phyloP scores from a whole-genome alignment of 2,797 vertebrate genomes.

The Labeo calbasu region DNA sequence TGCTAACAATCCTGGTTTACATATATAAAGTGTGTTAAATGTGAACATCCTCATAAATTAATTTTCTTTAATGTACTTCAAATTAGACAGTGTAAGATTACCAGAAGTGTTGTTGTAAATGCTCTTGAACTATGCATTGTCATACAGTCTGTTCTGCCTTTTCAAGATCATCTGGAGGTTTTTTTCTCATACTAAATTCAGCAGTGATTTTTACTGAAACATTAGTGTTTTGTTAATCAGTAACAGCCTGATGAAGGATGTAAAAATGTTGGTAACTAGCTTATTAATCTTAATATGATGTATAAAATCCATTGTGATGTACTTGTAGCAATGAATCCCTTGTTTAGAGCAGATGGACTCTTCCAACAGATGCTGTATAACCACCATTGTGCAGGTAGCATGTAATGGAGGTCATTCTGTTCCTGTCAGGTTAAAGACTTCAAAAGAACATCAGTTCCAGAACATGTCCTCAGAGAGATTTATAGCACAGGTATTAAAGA shows the following conservation, averaged over 20 bases:
- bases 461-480: background rate
- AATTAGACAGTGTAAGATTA: background rate
- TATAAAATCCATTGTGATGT: constrained; percentile 8
- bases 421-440: constrained; percentile 1
- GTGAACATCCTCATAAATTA: background rate
- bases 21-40: constrained; percentile 6
- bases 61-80: constrained; percentile 11
- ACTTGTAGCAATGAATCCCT: background rate
- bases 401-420: background rate
- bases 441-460: background rate
- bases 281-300: constrained; percentile 11
- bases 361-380: background rate
- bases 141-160: background rate
- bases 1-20: constrained; percentile 17
- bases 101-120: constrained; percentile 21
- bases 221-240: constrained; percentile 10
- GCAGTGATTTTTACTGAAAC: background rate
- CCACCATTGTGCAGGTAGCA: background rate
- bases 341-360: background rate
- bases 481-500: background rate
- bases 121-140: background rate
- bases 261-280: background rate
- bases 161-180: background rate
- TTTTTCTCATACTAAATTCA: background rate
- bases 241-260: background rate